Evolutionary conservation across 2,888 invertebrate genomes (phyloP), one percentile per base, ranked within the genome.

Genomic region (Pardosa pseudoannulata): DNA sequence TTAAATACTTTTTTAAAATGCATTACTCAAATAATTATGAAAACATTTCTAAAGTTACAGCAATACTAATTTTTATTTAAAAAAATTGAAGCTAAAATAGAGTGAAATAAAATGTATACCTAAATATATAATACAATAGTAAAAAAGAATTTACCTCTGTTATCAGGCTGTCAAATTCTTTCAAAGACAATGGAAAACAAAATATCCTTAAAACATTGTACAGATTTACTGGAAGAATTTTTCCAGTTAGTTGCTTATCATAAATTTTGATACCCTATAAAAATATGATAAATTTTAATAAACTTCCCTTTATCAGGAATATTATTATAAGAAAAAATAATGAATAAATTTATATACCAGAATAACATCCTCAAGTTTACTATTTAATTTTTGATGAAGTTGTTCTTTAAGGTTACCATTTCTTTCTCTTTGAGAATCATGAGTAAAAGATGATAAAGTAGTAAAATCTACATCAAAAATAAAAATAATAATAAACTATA

Each of bases 181-280:
- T 56, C 3, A 46, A 28, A 27, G 62, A 23, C 28, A 82, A 46
- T n/a, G 76, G 82, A 27, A 64, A 62, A 13, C 82, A 82, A 29
- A 82, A 82, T 36, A 76, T 50, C 23, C 70, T 75, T 32, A 82
- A 50, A 27, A 82, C 82, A 65, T 82, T 82, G 29, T 82, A 64
- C 23, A 82, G 41, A 46, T 82, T 82, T 9, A 31, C 70, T 11
- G 82, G 71, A 3, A 82, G 16, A 32, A 82, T 62, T 76, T 76
- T 82, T 46, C 76, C 72, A 32, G 23, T 65, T 11, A 13, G 62
- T 56, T 71, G 16, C 46, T 70, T 71, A 9, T 82, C 82, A 76
- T 70, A 82, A 19, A n/a, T 76, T 65, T 46, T 62, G n/a, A 82
- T 23, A 16, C 70, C 82, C 82, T 82, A 16, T 0, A 76, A 81